Conservation (phyloP, 2,113 vertebrate species). For the Hiodon alosoides region DNA sequence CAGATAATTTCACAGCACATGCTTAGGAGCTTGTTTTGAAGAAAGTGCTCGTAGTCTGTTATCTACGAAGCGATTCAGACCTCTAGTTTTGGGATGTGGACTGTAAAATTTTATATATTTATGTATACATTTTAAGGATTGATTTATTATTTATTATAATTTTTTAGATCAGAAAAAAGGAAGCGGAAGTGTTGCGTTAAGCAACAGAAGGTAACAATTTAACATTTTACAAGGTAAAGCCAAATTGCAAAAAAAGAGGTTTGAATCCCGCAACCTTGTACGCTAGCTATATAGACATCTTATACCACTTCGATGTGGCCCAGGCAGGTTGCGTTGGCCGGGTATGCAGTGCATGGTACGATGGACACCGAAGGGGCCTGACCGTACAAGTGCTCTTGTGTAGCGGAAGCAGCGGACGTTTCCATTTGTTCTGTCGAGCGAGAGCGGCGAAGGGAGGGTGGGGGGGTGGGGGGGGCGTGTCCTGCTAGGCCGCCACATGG, state of each 20-base stretch:
- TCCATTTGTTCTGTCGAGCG: background rate
- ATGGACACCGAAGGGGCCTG: constrained; percentile 32
- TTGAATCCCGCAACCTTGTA: background rate
- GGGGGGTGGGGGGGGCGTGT: constrained; percentile 39
- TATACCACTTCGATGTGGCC: background rate
- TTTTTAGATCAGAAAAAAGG: too few relatives aligned
- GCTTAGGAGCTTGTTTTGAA: constrained; percentile 5
- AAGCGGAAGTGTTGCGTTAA: too few relatives aligned
- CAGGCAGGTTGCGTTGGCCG: background rate
- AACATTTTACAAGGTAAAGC: too few relatives aligned
- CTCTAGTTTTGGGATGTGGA: too few relatives aligned
- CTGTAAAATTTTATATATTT: too few relatives aligned
- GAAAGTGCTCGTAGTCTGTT: constrained; percentile 11
- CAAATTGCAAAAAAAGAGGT: too few relatives aligned
- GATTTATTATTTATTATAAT: too few relatives aligned
- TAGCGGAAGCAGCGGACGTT: constrained; percentile 8
- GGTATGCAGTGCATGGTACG: background rate
- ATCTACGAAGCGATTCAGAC: background rate
- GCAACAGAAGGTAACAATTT: too few relatives aligned
- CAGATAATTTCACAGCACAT: constrained; percentile 20
- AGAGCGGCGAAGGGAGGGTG: background rate
- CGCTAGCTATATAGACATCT: constrained; percentile 21
- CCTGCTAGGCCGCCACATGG: constrained; percentile 87
- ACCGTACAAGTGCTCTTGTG: background rate
- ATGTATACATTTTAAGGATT: too few relatives aligned